phyloP scores from a whole-genome alignment of 2,888 invertebrate genomes.

The Amphipyra tragopoginis region DNA sequence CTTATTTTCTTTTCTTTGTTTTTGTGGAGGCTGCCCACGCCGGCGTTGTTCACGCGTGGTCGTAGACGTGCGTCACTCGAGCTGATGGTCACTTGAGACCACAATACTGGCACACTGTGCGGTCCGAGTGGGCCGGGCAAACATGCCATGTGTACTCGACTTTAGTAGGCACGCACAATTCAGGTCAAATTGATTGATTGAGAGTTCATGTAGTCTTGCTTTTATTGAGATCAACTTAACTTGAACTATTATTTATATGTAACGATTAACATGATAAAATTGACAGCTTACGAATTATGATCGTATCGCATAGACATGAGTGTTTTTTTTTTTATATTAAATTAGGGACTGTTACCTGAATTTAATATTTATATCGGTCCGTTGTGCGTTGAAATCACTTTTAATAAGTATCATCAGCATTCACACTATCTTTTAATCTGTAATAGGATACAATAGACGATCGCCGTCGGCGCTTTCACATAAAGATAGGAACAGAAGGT shows the following conservation, averaged over 20 bases:
- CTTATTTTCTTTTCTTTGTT: background rate
- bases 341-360: conserved; percentile 21
- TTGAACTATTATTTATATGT: conserved; percentile 12
- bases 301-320: background rate
- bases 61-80: background rate
- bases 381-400: conserved; percentile 36
- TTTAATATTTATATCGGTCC: conserved; percentile 9
- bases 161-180: conserved; percentile 1
- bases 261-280: conserved; percentile 15
- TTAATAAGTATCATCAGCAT: conserved; percentile 29
- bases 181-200: conserved; percentile 47
- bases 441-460: conserved; percentile 39
- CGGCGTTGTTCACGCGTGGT: background rate
- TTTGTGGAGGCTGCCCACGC: conserved; percentile 20
- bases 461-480: conserved; percentile 9
- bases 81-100: conserved; percentile 6
- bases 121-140: conserved; percentile 24
- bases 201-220: conserved; percentile 28
- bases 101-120: conserved; percentile 14
- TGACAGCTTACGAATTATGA: conserved; percentile 28
- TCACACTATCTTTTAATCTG: conserved; percentile 32
- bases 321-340: conserved; percentile 7
- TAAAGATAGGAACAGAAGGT: conserved; percentile 5
- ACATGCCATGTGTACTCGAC: conserved; percentile 11
- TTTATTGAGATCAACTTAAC: conserved; percentile 22